phyloP scores from a whole-genome alignment of 2,113 vertebrate genomes.

The Gila orcuttii region DNA sequence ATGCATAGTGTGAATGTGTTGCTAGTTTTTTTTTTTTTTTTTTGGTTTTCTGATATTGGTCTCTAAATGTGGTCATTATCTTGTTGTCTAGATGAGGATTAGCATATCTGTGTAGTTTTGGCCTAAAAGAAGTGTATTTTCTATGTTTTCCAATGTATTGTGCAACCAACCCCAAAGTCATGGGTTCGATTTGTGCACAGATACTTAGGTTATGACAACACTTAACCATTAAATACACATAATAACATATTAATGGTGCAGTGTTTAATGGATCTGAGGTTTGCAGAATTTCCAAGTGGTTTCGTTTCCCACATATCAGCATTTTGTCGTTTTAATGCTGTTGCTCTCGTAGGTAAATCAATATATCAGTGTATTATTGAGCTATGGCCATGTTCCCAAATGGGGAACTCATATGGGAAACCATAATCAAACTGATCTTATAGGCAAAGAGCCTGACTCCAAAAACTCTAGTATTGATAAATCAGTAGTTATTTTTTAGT shows the following conservation, averaged over 20 bases:
- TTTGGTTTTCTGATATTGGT: not conserved
- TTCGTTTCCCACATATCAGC: conserved; percentile 10
- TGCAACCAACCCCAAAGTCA: not conserved
- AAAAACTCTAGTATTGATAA: not conserved
- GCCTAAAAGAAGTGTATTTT: not conserved
- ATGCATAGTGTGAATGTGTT: not conserved
- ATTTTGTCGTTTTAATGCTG: conserved; percentile 7
- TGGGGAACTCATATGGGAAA: not conserved
- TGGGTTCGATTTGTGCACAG: not conserved
- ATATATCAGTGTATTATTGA: conserved; percentile 23
- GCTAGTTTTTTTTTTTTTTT: not conserved
- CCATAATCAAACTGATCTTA: not conserved
- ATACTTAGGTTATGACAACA: not conserved
- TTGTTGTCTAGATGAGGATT: not conserved
- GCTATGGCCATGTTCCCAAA: conserved; percentile 5
- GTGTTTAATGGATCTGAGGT: not conserved
- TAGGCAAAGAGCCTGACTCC: not conserved
- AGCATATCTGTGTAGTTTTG: not conserved
- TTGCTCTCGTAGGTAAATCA: conserved; percentile 16
- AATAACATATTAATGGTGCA: not conserved
- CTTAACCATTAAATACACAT: conserved; percentile 16
- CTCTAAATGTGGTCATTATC: not conserved
- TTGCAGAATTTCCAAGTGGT: not conserved
- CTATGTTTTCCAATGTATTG: not conserved
- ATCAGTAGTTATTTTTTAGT: not conserved